These are phyloP conservation scores for Desmophyllum pertusum DNA, from an alignment of 92 coral and sea anemone genomes.

Conservation along the genomic window DNA sequence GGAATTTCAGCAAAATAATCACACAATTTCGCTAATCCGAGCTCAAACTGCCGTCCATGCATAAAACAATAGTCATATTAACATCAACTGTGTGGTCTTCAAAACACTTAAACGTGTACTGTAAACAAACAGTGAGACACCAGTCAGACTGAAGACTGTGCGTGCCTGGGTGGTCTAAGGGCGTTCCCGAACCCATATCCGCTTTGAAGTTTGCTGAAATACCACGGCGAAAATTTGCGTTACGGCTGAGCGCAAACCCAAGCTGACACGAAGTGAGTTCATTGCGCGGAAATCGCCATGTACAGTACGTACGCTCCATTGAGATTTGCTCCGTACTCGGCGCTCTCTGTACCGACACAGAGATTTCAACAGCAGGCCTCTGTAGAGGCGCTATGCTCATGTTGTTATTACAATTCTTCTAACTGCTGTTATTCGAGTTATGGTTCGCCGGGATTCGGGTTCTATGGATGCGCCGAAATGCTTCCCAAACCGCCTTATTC, in stretches of 20 bases:
- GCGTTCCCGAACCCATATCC: conserved; percentile 50
- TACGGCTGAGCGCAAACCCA: background rate
- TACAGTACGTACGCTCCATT: conserved; percentile 14
- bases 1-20: conserved; percentile 33
- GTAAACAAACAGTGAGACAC: conserved; percentile 73
- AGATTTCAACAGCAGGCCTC: conserved; percentile 31
- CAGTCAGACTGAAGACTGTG: conserved; percentile 33
- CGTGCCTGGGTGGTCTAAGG: conserved; percentile 34
- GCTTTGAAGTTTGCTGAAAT: conserved; percentile 43
- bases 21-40: conserved; percentile 41
- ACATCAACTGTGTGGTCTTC: conserved; percentile 60
- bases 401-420: conserved; percentile 42
- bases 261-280: background rate
- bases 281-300: background rate
- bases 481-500: conserved; percentile 98
- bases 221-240: conserved; percentile 33
- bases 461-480: conserved; percentile 45
- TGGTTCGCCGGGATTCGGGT: conserved; percentile 27
- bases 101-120: conserved; percentile 64
- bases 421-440: conserved; percentile 24
- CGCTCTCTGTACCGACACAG: background rate
- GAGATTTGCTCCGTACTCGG: conserved; percentile 23
- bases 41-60: conserved; percentile 30
- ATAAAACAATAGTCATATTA: conserved; percentile 26
- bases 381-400: conserved; percentile 27